Percentiles rank a stretch among this genome's conserved stretches.
phyloP scores from a whole-genome alignment of 2,797 vertebrate genomes.

The Allobates femoralis region DNA sequence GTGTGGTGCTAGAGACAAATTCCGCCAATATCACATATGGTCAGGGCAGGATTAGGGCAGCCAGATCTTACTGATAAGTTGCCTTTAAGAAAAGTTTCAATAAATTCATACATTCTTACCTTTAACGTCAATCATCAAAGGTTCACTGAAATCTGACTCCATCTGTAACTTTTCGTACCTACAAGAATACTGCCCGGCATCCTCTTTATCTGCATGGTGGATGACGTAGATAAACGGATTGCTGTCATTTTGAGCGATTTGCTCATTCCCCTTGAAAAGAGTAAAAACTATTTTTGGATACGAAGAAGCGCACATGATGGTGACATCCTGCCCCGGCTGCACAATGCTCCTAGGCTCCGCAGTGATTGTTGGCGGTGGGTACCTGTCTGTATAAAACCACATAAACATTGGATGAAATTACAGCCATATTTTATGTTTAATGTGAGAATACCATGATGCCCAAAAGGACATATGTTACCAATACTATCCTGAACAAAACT shows the following conservation, averaged over 20 bases:
- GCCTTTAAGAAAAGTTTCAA: not conserved
- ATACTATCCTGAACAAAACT: too few relatives aligned
- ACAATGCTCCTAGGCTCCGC: not conserved
- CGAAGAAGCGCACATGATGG: constrained; percentile 11
- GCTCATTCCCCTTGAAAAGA: not conserved
- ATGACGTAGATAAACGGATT: constrained; percentile 25
- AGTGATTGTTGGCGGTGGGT: constrained; percentile 15
- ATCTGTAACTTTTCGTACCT: not conserved
- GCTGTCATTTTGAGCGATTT: not conserved
- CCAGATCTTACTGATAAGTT: not conserved
- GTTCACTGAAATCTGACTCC: not conserved
- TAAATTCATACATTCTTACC: constrained; percentile 16
- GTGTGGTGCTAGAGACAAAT: too few relatives aligned
- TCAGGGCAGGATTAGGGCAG: too few relatives aligned
- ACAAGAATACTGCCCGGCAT: constrained; percentile 29
- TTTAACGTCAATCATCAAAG: constrained; percentile 33
- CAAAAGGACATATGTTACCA: too few relatives aligned
- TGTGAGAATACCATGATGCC: too few relatives aligned
- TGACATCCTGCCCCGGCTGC: constrained; percentile 8
- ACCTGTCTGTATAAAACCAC: constrained; percentile 18
- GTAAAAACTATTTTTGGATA: not conserved
- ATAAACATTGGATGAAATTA: not conserved
- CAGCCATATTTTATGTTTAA: not conserved
- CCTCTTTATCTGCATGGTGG: not conserved
- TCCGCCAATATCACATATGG: too few relatives aligned